Base-by-base conservation (phyloP, 2,113 vertebrate species). In the Pomatostomus ruficeps region DNA sequence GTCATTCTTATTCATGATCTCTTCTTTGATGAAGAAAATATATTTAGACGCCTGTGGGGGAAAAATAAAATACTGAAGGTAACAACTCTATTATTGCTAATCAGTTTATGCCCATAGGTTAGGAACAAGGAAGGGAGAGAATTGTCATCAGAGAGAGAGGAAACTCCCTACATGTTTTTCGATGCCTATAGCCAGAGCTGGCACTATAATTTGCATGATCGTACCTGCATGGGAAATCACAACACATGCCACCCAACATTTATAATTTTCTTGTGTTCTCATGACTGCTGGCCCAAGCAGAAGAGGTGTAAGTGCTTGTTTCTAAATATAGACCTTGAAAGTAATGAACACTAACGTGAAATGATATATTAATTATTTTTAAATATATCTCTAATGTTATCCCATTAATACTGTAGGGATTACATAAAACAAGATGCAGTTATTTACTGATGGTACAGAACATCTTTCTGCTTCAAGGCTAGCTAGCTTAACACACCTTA, bases 61-160 rank as follows among this genome's bases (percentile, higher is more conserved):
- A 51, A 91, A 86, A 80, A 96, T 76, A 92, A 87, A 93, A 83
- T 43, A 86, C 75, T 70, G 67, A 83, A 25, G 38, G 29, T 89
- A 92, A 86, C 1, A 1, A 92, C 68, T 80, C 63, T 31, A 51
- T 77, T 84, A 91, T 35, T 61, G 31, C 33, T 74, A 80, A 94
- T 65, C 43, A 74, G 76, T 80, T 94, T 48, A 59, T 77, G 61
- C 61, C 79, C 43, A 55, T 26, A 45, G 73, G 55, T 81, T 81
- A 92, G 49, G 67, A 93, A 83, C 10, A 79, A 59, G 31, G 40
- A 94, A 78, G 13, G 8, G 26, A 85, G 67, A 78, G 35, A 84
- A 58, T 4, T 58, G 33, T 43, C 80, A 72, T 46, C 57, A 77
- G 25, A 88, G 57, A 75, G 22, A 65, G 24, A 66, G 19, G 26